Percentiles rank a stretch among this genome's conserved stretches.
These are phyloP conservation scores for Phytoseiulus persimilis DNA, from an alignment of 2,888 invertebrate genomes.

Conservation along the genomic window DNA sequence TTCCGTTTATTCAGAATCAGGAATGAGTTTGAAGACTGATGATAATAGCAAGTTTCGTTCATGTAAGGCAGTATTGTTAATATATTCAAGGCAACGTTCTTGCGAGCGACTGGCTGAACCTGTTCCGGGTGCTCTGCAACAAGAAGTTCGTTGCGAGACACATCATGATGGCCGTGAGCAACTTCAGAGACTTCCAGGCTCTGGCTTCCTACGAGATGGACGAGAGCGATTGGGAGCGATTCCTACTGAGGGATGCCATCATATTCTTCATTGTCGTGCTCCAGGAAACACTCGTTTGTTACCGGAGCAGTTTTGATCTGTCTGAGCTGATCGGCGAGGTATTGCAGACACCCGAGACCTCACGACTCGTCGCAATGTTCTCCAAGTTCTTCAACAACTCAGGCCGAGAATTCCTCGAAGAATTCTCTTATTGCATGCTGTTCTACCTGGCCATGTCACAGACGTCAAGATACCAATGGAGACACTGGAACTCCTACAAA, in stretches of 20 bases:
- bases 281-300: background rate
- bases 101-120: background rate
- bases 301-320: background rate
- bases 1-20: background rate
- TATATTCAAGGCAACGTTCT: background rate
- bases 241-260: background rate
- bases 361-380: background rate
- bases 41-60: background rate
- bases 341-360: background rate
- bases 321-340: background rate
- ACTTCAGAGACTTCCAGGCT: background rate
- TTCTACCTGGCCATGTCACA: background rate
- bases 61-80: too few species aligned
- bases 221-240: background rate
- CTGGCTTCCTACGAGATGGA: slow-evolving; percentile 11
- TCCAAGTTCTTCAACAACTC: background rate
- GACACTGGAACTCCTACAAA: background rate
- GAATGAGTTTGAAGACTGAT: too few species aligned
- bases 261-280: background rate
- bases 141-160: background rate
- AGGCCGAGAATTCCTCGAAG: background rate
- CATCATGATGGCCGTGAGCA: background rate
- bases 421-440: background rate
- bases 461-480: background rate
- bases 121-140: background rate